Evolutionary conservation across 2,888 invertebrate genomes (phyloP).

Genomic region (Phoenoteleia sp.): DNA sequence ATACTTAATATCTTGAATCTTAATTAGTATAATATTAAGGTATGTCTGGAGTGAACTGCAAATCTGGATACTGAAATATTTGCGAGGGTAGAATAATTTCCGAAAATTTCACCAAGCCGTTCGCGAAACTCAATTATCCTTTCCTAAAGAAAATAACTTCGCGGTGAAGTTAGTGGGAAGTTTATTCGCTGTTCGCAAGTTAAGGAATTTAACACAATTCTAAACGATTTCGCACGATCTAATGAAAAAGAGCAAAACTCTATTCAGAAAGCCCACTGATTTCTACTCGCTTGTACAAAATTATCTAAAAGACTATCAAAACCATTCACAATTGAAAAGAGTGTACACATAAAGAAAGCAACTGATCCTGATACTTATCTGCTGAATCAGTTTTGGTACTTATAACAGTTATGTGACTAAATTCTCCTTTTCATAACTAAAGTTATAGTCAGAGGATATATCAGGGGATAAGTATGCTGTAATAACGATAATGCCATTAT

Average conservation of each 20-base stretch:
- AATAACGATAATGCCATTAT: too few species aligned
- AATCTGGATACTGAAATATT: neutral
- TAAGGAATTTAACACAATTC: slow-evolving; percentile 19
- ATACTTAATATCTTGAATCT: too few species aligned
- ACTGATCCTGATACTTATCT: too few species aligned
- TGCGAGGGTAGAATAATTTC: neutral
- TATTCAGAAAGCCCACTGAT: neutral
- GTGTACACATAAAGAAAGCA: too few species aligned
- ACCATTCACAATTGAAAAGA: slow-evolving; percentile 7
- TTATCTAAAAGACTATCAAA: neutral
- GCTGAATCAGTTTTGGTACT: too few species aligned
- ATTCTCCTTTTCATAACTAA: too few species aligned
- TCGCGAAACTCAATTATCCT: slow-evolving; percentile 31
- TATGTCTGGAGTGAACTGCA: neutral
- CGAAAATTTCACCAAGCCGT: slow-evolving; percentile 10
- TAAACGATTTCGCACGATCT: slow-evolving; percentile 21
- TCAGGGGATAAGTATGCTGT: too few species aligned
- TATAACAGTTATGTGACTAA: too few species aligned
- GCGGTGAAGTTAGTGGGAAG: slow-evolving; percentile 28
- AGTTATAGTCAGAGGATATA: too few species aligned
- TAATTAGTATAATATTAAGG: neutral
- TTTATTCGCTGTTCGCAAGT: slow-evolving; percentile 20
- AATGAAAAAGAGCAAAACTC: slow-evolving; percentile 1
- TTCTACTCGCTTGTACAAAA: neutral
- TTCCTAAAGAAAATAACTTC: slow-evolving; percentile 17